Conservation (phyloP, 2,888 invertebrate species). For the Rhogogaster chlorosoma region DNA sequence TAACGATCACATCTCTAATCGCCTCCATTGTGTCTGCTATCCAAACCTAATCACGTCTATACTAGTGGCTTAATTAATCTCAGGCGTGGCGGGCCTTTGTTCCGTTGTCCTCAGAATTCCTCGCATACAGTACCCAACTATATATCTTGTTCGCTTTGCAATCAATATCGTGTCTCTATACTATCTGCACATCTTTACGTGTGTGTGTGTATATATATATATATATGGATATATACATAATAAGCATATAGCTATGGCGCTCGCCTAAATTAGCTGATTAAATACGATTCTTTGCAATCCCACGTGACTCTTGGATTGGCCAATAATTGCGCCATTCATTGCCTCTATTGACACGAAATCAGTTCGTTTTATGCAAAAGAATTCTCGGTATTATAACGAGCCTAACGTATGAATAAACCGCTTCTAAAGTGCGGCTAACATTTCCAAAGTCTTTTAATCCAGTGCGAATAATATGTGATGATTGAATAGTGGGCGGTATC, state of each 20-base stretch:
- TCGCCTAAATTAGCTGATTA: conserved; percentile 14
- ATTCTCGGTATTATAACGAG: conserved; percentile 65
- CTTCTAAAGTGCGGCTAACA: background rate
- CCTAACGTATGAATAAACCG: conserved; percentile 55
- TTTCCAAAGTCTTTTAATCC: background rate
- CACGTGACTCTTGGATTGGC: background rate
- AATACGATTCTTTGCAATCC: background rate
- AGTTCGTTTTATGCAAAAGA: conserved; percentile 57
- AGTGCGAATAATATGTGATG: background rate
- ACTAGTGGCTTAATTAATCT: conserved; percentile 47
- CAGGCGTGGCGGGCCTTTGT: conserved; percentile 35
- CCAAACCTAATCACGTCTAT: conserved; percentile 40
- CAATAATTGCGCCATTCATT: conserved; percentile 23
- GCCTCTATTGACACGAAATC: conserved; percentile 4
- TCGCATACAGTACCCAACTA: background rate
- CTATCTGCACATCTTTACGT: background rate
- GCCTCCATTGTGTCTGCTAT: conserved; percentile 27
- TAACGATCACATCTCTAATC: conserved; percentile 41
- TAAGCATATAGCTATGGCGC: background rate
- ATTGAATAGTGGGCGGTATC: background rate
- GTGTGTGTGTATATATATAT: background rate
- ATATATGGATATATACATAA: background rate
- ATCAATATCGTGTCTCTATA: background rate
- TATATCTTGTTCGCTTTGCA: background rate
- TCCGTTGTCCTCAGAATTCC: conserved; percentile 37